These are phyloP conservation scores for Drosophila gaucha DNA, from an alignment of 2,888 invertebrate species.

Conservation along the genomic window DNA sequence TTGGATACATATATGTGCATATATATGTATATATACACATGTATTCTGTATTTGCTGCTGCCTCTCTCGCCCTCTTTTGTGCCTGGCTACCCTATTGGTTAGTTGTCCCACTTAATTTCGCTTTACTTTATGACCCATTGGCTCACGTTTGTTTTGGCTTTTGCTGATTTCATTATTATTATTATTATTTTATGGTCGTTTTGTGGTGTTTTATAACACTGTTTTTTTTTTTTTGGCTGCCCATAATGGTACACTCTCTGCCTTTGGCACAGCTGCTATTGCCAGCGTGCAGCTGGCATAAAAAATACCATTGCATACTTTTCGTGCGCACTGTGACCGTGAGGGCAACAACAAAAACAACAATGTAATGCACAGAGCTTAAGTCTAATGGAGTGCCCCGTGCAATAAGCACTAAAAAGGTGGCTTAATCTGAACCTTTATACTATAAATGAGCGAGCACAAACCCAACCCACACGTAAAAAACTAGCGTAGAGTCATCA, in stretches of 20 bases:
- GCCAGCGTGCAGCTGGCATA: constrained; percentile 23
- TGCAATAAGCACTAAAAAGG: constrained; percentile 47
- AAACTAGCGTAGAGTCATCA: neutral
- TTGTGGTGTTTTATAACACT: constrained; percentile 42
- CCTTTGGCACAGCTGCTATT: constrained; percentile 12
- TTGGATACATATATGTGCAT: constrained; percentile 1
- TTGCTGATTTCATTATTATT: constrained; percentile 65
- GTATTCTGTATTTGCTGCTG: neutral
- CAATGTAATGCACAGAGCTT: constrained; percentile 51
- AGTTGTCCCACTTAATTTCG: constrained; percentile 40
- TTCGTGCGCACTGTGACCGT: constrained; percentile 30
- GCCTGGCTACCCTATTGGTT: neutral
- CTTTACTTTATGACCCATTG: constrained; percentile 58
- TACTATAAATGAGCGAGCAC: neutral
- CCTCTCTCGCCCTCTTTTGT: no score
- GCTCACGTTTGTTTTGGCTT: constrained; percentile 49
- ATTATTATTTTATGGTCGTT: constrained; percentile 64
- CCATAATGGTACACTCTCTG: neutral
- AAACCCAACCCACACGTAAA: neutral
- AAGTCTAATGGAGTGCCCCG: constrained; percentile 58
- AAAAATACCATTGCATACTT: constrained; percentile 60
- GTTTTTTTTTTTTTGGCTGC: constrained; percentile 6
- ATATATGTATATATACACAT: neutral
- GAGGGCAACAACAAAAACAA: constrained; percentile 2
- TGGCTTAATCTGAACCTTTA: constrained; percentile 29